Evolutionary conservation across 2,113 vertebrate species (phyloP).

Genomic region (Ophthalmotilapia sp.): DNA sequence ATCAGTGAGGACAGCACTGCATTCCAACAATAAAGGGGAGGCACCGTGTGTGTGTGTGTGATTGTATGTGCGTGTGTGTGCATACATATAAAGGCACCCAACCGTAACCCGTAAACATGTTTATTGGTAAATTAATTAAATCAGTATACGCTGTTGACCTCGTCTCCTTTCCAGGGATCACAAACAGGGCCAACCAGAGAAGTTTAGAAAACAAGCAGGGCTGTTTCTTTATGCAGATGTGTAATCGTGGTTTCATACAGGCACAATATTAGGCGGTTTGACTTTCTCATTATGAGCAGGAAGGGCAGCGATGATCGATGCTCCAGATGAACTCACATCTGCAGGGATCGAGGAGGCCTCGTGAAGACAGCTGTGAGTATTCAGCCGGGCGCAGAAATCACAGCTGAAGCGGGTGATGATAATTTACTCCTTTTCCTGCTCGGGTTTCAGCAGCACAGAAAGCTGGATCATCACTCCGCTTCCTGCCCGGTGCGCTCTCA

Average conservation of each 20-base stretch:
- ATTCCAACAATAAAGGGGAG: background rate
- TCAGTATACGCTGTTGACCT: background rate
- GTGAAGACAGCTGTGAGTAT: background rate
- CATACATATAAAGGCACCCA: background rate
- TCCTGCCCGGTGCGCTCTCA: background rate
- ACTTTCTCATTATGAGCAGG: constrained; percentile 61
- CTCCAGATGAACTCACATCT: constrained; percentile 24
- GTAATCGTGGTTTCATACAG: constrained; percentile 22
- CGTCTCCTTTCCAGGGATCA: background rate
- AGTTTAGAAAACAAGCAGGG: background rate
- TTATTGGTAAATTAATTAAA: constrained; percentile 56
- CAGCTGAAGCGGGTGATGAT: background rate
- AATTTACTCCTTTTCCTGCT: background rate
- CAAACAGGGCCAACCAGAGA: background rate
- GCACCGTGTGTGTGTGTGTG: background rate
- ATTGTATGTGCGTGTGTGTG: background rate
- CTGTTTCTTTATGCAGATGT: background rate
- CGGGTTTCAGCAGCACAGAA: background rate
- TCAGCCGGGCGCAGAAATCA: background rate
- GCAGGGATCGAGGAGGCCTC: background rate
- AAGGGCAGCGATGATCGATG: constrained; percentile 55
- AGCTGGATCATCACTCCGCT: background rate
- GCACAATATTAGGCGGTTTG: constrained; percentile 42
- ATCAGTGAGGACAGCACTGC: background rate
- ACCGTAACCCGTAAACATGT: constrained; percentile 34